phyloP scores from a whole-genome alignment of 2,888 invertebrate species.

The Xestia ashworthii region DNA sequence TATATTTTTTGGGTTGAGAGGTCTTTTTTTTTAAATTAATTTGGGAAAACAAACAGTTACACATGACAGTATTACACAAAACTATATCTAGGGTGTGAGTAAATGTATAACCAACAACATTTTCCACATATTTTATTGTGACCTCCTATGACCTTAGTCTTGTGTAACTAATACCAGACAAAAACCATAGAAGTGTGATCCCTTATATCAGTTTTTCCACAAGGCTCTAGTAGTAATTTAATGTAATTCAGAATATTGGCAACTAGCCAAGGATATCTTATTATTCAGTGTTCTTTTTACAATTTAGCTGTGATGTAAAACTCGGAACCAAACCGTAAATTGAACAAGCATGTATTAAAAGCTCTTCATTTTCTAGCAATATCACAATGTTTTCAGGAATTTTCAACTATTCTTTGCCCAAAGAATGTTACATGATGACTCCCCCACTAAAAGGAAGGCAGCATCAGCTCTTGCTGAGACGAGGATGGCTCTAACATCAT shows the following conservation, averaged over 20 bases:
- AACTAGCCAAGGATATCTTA: conserved; percentile 32
- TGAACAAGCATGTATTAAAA: conserved; percentile 1
- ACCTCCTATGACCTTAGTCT: conserved; percentile 33
- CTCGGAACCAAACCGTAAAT: conserved; percentile 1
- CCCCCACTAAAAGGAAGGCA: conserved; percentile 90
- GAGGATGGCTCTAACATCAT: conserved; percentile 94
- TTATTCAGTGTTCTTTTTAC: conserved; percentile 40
- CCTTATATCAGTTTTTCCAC: conserved; percentile 19
- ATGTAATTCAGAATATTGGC: conserved; percentile 48
- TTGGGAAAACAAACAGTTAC: too few relatives aligned
- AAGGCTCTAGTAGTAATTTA: conserved; percentile 34
- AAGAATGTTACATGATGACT: conserved; percentile 92
- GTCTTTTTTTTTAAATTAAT: too few relatives aligned
- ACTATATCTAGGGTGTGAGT: too few relatives aligned
- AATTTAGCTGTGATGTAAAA: conserved; percentile 29
- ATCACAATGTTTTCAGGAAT: conserved; percentile 89
- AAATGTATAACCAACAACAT: too few relatives aligned
- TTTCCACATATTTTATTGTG: too few relatives aligned
- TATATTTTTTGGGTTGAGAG: background rate
- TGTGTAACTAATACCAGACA: conserved; percentile 12
- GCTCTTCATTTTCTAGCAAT: background rate
- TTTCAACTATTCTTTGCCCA: conserved; percentile 94
- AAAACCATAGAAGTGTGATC: conserved; percentile 27
- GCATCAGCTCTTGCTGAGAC: conserved; percentile 92
- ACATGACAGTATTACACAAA: too few relatives aligned